phyloP scores from a whole-genome alignment of 2,113 vertebrate species.

The Esox niger region DNA sequence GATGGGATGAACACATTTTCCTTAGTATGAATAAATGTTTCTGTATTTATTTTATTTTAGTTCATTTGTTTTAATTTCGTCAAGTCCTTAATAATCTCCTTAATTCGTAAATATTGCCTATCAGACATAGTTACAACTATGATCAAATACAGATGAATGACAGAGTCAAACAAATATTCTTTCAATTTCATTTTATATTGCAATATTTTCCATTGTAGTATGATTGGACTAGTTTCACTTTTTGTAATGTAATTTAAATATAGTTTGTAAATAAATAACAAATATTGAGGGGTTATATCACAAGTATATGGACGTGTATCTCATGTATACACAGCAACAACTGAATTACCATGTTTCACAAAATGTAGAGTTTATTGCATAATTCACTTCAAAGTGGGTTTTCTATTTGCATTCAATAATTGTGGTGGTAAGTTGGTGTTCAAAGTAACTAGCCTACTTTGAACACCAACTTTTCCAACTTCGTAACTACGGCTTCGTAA shows the following conservation, averaged over 20 bases:
- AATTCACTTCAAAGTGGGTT: too few species aligned
- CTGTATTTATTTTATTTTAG: neutral
- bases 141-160: neutral
- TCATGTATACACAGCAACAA: too few species aligned
- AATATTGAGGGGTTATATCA: neutral
- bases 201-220: neutral
- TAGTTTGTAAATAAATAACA: too few species aligned
- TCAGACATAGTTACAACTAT: neutral
- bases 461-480: too few species aligned
- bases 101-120: neutral
- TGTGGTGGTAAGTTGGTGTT: too few species aligned
- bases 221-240: neutral
- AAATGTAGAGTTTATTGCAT: too few species aligned
- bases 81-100: neutral
- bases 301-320: too few species aligned
- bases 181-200: neutral
- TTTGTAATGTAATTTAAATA: neutral
- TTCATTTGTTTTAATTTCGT: neutral
- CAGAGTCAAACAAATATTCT: neutral
- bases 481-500: too few species aligned
- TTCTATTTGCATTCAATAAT: too few species aligned
- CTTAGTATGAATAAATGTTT: neutral
- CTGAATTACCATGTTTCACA: too few species aligned
- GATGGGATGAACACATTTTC: too few species aligned
- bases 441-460: too few species aligned